These are phyloP conservation scores for Pseudomugil gertrudae DNA, from an alignment of 2,797 vertebrate species.

Conservation along the genomic window DNA sequence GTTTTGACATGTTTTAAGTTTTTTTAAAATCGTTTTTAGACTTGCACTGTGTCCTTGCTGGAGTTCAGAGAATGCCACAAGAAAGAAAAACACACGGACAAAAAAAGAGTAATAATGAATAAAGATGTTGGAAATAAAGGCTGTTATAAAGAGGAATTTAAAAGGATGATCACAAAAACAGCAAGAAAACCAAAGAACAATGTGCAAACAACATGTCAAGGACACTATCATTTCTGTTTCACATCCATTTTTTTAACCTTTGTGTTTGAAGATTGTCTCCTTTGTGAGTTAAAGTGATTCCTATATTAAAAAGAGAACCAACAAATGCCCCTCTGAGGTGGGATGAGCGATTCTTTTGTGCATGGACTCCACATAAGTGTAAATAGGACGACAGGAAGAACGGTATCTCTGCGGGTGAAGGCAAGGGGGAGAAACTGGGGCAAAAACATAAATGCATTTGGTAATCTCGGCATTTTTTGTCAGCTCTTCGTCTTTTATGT, in stretches of 20 bases:
- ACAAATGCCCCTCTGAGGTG: conserved; percentile 74
- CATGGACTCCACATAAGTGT: conserved; percentile 84
- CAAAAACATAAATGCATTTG: conserved; percentile 41
- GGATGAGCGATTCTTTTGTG: conserved; percentile 80
- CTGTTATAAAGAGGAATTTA: not conserved
- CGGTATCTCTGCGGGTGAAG: conserved; percentile 70
- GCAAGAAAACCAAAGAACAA: conserved; percentile 1
- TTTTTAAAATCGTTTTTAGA: conserved; percentile 74
- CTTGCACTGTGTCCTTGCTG: conserved; percentile 68
- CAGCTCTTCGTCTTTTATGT: conserved; percentile 55
- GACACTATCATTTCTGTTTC: conserved; percentile 44
- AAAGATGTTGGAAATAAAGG: not conserved
- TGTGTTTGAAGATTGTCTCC: conserved; percentile 71
- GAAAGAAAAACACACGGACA: not conserved
- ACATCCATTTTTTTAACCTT: conserved; percentile 51
- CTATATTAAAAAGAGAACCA: conserved; percentile 76
- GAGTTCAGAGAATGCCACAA: not conserved
- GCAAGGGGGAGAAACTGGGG: conserved; percentile 63
- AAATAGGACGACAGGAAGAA: conserved; percentile 82
- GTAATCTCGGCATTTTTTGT: conserved; percentile 48
- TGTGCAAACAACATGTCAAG: conserved; percentile 24
- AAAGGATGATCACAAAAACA: conserved; percentile 11
- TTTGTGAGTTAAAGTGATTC: conserved; percentile 80
- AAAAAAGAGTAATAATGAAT: not conserved
- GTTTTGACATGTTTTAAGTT: conserved; percentile 42